These are phyloP conservation scores for Lepidurus arcticus DNA, from an alignment of 1,140 invertebrate species.

Conservation along the genomic window DNA sequence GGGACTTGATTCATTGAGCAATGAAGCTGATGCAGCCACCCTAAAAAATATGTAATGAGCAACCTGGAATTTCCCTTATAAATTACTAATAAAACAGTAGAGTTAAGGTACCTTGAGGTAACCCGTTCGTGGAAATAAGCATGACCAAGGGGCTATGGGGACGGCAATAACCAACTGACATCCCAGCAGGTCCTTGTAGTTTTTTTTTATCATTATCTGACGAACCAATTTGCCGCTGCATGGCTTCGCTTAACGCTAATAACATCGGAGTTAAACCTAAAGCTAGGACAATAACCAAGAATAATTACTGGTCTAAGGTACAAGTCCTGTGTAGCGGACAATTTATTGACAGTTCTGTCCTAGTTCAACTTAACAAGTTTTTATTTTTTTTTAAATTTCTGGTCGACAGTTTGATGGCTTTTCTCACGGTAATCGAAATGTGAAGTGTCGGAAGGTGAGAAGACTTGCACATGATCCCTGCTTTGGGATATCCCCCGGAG, in stretches of 20 bases:
- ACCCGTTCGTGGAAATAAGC: neutral
- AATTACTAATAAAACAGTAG: conserved; percentile 7
- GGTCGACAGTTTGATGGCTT: neutral
- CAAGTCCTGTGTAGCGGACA: neutral
- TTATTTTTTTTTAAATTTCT: neutral
- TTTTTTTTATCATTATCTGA: neutral
- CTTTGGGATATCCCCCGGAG: neutral
- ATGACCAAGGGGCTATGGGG: neutral
- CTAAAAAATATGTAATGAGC: conserved; percentile 7
- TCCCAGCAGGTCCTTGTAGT: neutral
- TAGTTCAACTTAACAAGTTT: neutral
- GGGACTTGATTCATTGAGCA: conserved; percentile 17
- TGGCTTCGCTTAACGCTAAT: conserved; percentile 10
- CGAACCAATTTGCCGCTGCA: conserved; percentile 5
- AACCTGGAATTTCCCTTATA: conserved; percentile 15
- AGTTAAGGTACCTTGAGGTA: neutral
- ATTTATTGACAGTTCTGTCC: neutral
- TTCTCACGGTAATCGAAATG: conserved; percentile 14
- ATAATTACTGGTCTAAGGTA: neutral
- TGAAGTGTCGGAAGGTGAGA: neutral
- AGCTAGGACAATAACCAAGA: neutral
- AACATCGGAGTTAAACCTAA: neutral
- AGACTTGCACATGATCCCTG: neutral
- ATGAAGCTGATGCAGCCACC: neutral
- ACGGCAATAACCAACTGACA: neutral